Conservation (phyloP, 2,888 invertebrate species). For the Oxycera nigricornis region DNA sequence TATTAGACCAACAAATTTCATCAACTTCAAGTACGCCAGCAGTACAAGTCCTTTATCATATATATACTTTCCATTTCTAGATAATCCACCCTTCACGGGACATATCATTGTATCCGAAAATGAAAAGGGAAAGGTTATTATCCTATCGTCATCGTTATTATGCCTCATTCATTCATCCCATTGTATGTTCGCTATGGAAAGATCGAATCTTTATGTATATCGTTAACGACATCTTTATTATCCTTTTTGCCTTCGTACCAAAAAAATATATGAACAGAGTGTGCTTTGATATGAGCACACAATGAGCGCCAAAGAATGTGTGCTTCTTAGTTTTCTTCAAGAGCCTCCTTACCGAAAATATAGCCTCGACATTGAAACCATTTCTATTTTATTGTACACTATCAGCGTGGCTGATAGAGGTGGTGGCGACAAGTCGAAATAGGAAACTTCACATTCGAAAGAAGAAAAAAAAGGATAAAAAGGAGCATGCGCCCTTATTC, state of each 20-base stretch:
- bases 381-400: not conserved
- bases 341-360: not conserved
- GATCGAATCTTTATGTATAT: not conserved
- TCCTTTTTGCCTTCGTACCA: not conserved
- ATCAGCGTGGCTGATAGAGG: too few relatives aligned
- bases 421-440: not conserved
- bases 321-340: not conserved
- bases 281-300: not conserved
- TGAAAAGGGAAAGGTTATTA: not conserved
- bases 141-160: not conserved
- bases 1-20: not conserved
- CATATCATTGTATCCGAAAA: not conserved
- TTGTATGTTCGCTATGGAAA: slow-evolving; percentile 1
- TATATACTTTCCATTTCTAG: not conserved
- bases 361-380: not conserved
- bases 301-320: not conserved
- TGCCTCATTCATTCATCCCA: not conserved
- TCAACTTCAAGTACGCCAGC: not conserved
- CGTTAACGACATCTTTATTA: not conserved
- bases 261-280: not conserved
- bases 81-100: not conserved
- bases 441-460: not conserved
- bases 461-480: not conserved
- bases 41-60: not conserved
- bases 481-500: not conserved